Evolutionary conservation across 2,113 vertebrate genomes (phyloP).

Genomic region (Hemicordylus capensis): DNA sequence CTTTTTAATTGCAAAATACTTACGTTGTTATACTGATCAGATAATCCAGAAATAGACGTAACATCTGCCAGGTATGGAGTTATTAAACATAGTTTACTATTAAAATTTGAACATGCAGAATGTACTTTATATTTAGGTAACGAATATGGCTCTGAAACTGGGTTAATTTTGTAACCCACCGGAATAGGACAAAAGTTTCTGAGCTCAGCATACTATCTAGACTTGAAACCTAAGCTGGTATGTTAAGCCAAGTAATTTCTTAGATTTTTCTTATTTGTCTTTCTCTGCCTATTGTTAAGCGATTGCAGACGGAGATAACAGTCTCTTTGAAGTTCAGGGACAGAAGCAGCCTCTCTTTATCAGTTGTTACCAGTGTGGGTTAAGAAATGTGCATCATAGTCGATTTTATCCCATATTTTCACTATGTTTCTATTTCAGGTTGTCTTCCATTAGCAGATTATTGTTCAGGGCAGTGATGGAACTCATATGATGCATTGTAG

Average conservation of each 20-base stretch:
- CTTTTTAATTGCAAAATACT: neutral
- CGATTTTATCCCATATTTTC: conserved; percentile 58
- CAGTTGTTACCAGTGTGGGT: conserved; percentile 59
- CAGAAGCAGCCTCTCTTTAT: conserved; percentile 68
- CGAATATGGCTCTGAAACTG: conserved; percentile 34
- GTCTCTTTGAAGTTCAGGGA: conserved; percentile 70
- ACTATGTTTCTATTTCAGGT: conserved; percentile 50
- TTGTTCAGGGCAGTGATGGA: conserved; percentile 30
- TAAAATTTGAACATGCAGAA: neutral
- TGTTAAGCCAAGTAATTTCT: conserved; percentile 71
- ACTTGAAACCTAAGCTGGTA: conserved; percentile 67
- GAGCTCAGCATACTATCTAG: conserved; percentile 64
- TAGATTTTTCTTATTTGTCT: conserved; percentile 71
- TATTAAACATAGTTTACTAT: conserved; percentile 1
- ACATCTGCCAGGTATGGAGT: neutral
- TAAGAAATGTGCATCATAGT: conserved; percentile 51
- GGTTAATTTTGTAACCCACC: conserved; percentile 45
- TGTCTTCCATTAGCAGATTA: conserved; percentile 50
- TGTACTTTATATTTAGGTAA: neutral
- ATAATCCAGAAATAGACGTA: neutral
- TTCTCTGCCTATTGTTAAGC: conserved; percentile 70
- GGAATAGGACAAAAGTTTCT: conserved; percentile 69
- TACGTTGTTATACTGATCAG: neutral
- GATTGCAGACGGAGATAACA: conserved; percentile 75
- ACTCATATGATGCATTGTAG: neutral